These are phyloP conservation scores for Phrynocephalus versicolor DNA, from an alignment of 2,113 vertebrate genomes.

Conservation along the genomic window DNA sequence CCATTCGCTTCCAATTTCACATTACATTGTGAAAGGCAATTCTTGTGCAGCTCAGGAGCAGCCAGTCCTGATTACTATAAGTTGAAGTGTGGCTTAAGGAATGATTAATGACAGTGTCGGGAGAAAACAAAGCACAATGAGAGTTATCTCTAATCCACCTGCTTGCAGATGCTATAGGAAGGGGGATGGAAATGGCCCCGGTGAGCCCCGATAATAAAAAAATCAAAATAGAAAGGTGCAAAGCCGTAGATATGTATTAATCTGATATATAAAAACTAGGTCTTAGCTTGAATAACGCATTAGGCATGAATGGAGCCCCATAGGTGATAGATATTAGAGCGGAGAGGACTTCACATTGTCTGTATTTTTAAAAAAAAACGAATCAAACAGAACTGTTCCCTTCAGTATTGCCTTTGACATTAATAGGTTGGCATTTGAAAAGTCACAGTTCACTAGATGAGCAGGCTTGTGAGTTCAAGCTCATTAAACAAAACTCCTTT, in stretches of 20 bases:
- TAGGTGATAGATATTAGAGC: constrained; percentile 93
- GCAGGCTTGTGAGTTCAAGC: constrained; percentile 84
- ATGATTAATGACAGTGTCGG: constrained; percentile 99
- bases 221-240: constrained; percentile 85
- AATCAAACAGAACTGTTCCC: constrained; percentile 93
- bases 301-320: constrained; percentile 86
- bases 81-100: constrained; percentile 98
- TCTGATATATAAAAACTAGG: constrained; percentile 84
- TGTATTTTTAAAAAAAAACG: constrained; percentile 95
- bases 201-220: constrained; percentile 89
- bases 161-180: constrained; percentile 91
- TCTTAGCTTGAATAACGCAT: constrained; percentile 87
- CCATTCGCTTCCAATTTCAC: constrained; percentile 99
- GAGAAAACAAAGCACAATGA: constrained; percentile 97
- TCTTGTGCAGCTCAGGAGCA: constrained; percentile 94
- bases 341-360: constrained; percentile 93
- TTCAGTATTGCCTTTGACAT: constrained; percentile 96
- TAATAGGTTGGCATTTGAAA: constrained; percentile 96
- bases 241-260: constrained; percentile 87
- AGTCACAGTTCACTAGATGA: constrained; percentile 87
- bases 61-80: constrained; percentile 99
- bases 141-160: constrained; percentile 99
- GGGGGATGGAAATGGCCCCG: constrained; percentile 88
- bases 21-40: constrained; percentile 97
- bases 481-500: constrained; percentile 88